A percentile compares a stretch with the other conserved stretches of the same genome.
Evolutionary conservation across 2,888 invertebrate species (phyloP).

Genomic region (Tachystola acroxantha): DNA sequence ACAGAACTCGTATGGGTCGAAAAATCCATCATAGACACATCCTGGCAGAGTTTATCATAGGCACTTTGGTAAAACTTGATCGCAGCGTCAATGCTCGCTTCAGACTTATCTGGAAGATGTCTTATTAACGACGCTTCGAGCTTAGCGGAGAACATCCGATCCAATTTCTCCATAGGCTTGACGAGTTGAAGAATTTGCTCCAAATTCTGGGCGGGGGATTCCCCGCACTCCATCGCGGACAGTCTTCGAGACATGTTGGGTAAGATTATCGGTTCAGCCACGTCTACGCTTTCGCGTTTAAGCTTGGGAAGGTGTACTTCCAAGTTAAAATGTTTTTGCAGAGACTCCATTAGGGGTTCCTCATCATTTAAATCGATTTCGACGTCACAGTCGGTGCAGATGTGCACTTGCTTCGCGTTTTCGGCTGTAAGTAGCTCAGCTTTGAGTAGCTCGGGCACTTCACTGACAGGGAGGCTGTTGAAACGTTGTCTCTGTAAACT

Average conservation of each 20-base stretch:
- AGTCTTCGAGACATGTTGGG: slow-evolving; percentile 66
- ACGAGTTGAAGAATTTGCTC: slow-evolving; percentile 44
- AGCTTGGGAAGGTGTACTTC: slow-evolving; percentile 58
- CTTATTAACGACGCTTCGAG: slow-evolving; percentile 51
- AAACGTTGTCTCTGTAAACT: slow-evolving; percentile 63
- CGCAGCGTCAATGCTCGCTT: slow-evolving; percentile 57
- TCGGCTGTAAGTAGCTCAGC: slow-evolving; percentile 49
- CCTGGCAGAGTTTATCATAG: slow-evolving; percentile 51
- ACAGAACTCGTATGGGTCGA: slow-evolving; percentile 57
- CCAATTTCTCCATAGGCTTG: slow-evolving; percentile 53
- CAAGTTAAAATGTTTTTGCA: slow-evolving; percentile 62
- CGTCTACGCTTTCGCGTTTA: slow-evolving; percentile 65
- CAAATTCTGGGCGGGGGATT: slow-evolving; percentile 42
- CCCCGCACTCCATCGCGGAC: slow-evolving; percentile 57
- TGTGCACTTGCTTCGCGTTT: slow-evolving; percentile 62
- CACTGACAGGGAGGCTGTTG: slow-evolving; percentile 66
- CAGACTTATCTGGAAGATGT: slow-evolving; percentile 62
- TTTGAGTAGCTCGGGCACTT: slow-evolving; percentile 65
- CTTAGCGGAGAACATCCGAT: slow-evolving; percentile 47
- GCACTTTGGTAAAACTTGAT: slow-evolving; percentile 56
- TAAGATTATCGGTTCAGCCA: slow-evolving; percentile 57
- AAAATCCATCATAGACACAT: slow-evolving; percentile 50
- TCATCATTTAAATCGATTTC: slow-evolving; percentile 67
- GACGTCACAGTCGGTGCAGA: slow-evolving; percentile 64
- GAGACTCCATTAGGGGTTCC: slow-evolving; percentile 63